Evolutionary conservation across 2,888 invertebrate genomes (phyloP), one percentile per base, ranked within the genome.

Genomic region (Caenorhabditis panamensis): DNA sequence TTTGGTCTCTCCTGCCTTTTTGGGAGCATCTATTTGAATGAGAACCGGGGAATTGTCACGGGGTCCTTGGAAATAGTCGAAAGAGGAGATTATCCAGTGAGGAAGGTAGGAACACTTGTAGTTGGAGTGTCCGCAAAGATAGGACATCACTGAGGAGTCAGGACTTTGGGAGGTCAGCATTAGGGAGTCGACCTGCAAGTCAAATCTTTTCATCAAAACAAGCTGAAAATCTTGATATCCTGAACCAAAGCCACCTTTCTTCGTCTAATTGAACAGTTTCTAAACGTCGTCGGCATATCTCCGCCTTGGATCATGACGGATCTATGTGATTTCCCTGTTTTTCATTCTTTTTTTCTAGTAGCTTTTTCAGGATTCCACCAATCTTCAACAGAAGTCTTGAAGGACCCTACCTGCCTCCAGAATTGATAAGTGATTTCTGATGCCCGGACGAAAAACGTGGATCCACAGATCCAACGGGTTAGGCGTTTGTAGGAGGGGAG

Each of bases 391-490:
- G n/a, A n/a, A n/a, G n/a, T n/a, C n/a, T n/a, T n/a, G n/a, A n/a
- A n/a, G n/a, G n/a, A n/a, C n/a, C 51, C 8, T 37, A 73, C 73
- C 59, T 73, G 73, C 22, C 51, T 49, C 13, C 64, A 73, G 47
- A 73, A 73, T 31, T 73, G 73, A 47, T 41, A 53, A 5, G 73
- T 73, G 13, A 59, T 44, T 8, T 63, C 64, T 13, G 28, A 66
- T 13, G 59, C 73, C 26, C 73, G 49, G 9, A 66, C 73, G 26
- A 73, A 73, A 51, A 73, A 73, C 8, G 73, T 73, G 16, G 73
- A 63, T 0, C 73, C 73, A 31, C 73, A 64, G 2, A 73, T 66
- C 73, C 73, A 73, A 18, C 64, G 13, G 13, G 24, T 13, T 63
- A 73, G 58, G 37, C 72, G 22, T n/a, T 53, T 37, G 44, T 71